These are phyloP conservation scores for Daubentonia madagascariensis DNA, from an alignment of 2,113 vertebrate genomes.

Conservation along the genomic window DNA sequence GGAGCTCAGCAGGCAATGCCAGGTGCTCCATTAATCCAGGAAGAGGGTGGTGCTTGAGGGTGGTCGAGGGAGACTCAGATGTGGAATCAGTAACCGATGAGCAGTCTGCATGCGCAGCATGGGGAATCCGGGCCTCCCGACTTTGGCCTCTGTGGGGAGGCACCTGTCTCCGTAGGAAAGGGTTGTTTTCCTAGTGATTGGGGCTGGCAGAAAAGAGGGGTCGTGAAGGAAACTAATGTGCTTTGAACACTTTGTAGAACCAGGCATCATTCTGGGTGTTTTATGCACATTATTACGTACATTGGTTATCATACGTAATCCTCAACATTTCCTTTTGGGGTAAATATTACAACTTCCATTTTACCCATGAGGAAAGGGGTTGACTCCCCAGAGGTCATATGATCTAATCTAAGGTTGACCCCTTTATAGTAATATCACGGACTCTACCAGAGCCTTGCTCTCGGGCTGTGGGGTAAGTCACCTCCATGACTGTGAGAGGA, in stretches of 20 bases:
- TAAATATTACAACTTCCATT: not conserved
- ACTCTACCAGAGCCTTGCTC: not conserved
- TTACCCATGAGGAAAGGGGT: not conserved
- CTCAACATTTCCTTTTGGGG: not conserved
- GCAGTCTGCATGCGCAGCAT: not conserved
- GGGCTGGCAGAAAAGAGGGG: not conserved
- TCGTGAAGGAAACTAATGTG: not conserved
- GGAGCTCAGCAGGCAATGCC: not conserved
- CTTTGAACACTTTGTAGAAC: fast-evolving
- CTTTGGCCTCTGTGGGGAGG: not conserved
- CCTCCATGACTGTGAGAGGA: fast-evolving
- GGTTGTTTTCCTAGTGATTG: not conserved
- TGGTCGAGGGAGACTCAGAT: not conserved
- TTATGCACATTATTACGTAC: fast-evolving
- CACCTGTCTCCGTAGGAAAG: not conserved
- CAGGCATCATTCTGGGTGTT: not conserved
- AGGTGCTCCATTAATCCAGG: not conserved
- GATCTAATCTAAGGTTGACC: not conserved
- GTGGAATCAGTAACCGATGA: not conserved
- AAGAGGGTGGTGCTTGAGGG: not conserved
- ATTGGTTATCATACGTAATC: not conserved
- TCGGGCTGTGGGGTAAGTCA: not conserved
- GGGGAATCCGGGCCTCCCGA: not conserved
- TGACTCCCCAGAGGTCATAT: fast-evolving
- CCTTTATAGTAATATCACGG: fast-evolving